These are phyloP conservation scores for Pemphigus obesinymphae DNA, from an alignment of 1,140 invertebrate species.

Conservation along the genomic window DNA sequence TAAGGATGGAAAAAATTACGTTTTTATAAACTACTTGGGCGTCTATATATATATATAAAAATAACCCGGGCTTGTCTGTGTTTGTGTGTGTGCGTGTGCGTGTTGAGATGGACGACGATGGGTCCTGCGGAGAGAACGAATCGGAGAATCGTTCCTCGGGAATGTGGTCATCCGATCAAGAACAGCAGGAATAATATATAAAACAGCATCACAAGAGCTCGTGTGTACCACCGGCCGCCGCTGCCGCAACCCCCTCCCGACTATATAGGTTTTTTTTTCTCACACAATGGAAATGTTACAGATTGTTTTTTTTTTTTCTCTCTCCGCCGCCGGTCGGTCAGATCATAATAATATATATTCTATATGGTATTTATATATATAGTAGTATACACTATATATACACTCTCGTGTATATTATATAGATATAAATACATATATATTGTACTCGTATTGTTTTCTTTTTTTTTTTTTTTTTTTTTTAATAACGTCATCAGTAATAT, in stretches of 20 bases:
- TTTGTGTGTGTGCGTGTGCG: neutral
- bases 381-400: too few species aligned
- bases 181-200: neutral
- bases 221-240: neutral
- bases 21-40: neutral
- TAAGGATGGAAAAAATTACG: neutral
- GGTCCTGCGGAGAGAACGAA: neutral
- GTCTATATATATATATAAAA: constrained; percentile 33
- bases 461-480: neutral
- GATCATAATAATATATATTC: neutral
- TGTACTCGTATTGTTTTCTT: neutral
- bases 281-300: constrained; percentile 30
- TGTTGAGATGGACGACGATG: neutral
- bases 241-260: neutral
- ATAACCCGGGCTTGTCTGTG: neutral
- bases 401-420: neutral
- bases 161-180: constrained; percentile 28
- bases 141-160: constrained; percentile 25
- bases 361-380: neutral
- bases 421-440: neutral
- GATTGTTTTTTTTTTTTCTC: neutral
- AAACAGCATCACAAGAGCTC: neutral
- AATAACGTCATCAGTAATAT: neutral
- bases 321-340: neutral
- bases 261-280: constrained; percentile 3